Percentiles rank a stretch among this genome's conserved stretches.
Conservation (phyloP, 2,888 invertebrate species). For the Noctua pronuba region DNA sequence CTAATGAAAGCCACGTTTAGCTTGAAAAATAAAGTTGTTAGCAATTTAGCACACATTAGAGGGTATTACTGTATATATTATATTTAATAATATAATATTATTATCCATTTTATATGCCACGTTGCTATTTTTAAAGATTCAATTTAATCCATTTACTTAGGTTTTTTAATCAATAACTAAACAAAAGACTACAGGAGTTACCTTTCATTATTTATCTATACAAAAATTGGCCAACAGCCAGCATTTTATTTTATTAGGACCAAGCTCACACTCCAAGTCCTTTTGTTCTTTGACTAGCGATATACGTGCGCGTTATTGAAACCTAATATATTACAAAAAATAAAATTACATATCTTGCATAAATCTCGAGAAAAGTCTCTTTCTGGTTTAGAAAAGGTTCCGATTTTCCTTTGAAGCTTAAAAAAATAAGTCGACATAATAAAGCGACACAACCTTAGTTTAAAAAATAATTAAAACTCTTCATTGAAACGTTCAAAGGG, state of each 20-base stretch:
- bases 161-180: neutral
- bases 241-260: neutral
- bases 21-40: neutral
- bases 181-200: neutral
- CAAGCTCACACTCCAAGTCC: too few relatives aligned
- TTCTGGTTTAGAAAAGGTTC: neutral
- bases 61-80: neutral
- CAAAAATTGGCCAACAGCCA: too few relatives aligned
- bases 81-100: too few relatives aligned
- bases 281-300: neutral
- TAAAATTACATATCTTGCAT: neutral
- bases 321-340: neutral
- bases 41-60: neutral
- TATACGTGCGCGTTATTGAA: neutral
- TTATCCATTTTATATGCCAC: too few relatives aligned
- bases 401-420: neutral
- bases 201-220: neutral
- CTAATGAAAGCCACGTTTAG: neutral
- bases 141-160: neutral
- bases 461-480: slow-evolving; percentile 37
- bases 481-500: slow-evolving; percentile 21
- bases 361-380: neutral
- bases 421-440: neutral
- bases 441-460: slow-evolving; percentile 7
- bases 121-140: neutral